Evolutionary conservation across 2,888 invertebrate species (phyloP).

Genomic region (Eristalis intricaria): DNA sequence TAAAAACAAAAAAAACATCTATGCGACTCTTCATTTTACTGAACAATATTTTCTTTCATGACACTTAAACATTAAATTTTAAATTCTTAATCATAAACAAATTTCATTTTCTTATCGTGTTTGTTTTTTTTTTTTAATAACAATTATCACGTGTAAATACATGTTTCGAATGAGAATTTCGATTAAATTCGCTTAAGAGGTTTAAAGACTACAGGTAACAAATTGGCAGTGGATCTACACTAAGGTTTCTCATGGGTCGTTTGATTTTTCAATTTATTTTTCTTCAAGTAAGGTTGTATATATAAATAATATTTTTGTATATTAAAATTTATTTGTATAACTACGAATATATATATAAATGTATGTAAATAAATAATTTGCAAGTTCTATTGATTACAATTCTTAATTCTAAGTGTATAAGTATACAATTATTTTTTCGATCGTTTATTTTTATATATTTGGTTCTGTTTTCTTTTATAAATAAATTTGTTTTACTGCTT

Average conservation of each 20-base stretch:
- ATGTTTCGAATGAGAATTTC: constrained; percentile 33
- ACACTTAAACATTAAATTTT: constrained; percentile 4
- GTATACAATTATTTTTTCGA: constrained; percentile 4
- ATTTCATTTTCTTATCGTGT: neutral
- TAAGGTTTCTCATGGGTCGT: constrained; percentile 3
- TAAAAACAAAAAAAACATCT: neutral
- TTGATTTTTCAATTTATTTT: constrained; percentile 20
- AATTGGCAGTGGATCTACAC: constrained; percentile 63
- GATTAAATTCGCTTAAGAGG: constrained; percentile 6
- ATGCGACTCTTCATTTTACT: neutral
- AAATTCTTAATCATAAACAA: neutral
- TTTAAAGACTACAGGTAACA: constrained; percentile 69
- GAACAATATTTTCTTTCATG: neutral
- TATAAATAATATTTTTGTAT: neutral
- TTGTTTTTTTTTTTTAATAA: constrained; percentile 10
- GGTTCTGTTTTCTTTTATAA: neutral
- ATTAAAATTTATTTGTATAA: constrained; percentile 40
- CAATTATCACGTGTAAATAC: constrained; percentile 37
- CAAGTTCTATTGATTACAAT: constrained; percentile 45
- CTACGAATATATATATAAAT: constrained; percentile 53
- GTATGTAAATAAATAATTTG: constrained; percentile 51
- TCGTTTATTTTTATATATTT: constrained; percentile 14
- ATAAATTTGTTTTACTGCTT: constrained; percentile 34
- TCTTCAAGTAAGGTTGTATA: constrained; percentile 65
- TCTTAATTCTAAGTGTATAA: constrained; percentile 41